These are phyloP conservation scores for Chalcosyrphus nemorum DNA, from an alignment of 2,888 invertebrate genomes.

Conservation along the genomic window DNA sequence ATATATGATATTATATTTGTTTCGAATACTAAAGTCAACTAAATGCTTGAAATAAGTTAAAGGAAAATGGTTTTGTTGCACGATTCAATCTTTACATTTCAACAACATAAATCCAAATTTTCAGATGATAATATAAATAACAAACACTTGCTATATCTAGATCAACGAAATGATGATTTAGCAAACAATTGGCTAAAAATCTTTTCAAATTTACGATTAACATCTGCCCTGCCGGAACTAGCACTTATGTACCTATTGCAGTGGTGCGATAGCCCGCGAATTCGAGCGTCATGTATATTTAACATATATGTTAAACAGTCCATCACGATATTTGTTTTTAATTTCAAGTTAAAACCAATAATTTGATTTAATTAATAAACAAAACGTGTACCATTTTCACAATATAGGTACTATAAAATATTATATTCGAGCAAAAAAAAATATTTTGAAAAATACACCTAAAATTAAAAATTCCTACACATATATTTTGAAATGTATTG, in stretches of 20 bases:
- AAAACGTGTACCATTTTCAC: background rate
- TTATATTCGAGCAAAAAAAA: too few relatives aligned
- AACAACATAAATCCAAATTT: background rate
- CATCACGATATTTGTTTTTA: background rate
- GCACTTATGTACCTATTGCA: conserved; percentile 6
- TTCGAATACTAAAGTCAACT: too few relatives aligned
- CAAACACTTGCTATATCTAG: background rate
- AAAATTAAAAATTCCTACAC: too few relatives aligned
- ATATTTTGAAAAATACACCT: too few relatives aligned
- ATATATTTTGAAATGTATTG: too few relatives aligned
- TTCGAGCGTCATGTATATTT: background rate
- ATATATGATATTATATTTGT: background rate
- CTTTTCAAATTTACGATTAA: background rate
- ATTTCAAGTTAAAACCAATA: background rate
- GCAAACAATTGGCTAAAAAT: background rate
- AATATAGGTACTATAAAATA: background rate
- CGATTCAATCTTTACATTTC: background rate
- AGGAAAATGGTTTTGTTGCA: background rate
- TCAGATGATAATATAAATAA: background rate
- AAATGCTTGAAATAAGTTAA: background rate
- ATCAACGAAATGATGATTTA: background rate
- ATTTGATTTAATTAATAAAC: background rate
- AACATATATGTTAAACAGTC: background rate
- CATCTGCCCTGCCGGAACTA: conserved; percentile 25
- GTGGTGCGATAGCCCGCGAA: background rate